Conservation (phyloP, 2,888 invertebrate genomes). For the Caenorhabditis becei region DNA sequence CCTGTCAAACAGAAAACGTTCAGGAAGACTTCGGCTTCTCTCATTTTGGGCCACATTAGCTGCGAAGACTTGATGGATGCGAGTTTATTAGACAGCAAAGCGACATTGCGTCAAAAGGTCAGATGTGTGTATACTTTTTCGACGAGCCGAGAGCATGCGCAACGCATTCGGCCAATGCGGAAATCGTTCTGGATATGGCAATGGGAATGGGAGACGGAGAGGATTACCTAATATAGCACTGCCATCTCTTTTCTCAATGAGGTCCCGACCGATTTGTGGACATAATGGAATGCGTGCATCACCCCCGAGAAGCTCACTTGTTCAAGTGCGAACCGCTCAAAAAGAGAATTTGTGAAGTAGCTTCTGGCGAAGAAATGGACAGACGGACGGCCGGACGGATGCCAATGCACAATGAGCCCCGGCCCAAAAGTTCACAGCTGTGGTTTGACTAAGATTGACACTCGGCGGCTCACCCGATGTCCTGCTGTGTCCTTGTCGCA, state of each 20-base stretch:
- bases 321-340: slow-evolving; percentile 29
- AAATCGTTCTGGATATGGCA: slow-evolving; percentile 38
- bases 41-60: slow-evolving; percentile 34
- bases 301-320: background rate
- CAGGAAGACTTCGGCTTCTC: slow-evolving; percentile 1
- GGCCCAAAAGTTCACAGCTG: slow-evolving; percentile 55
- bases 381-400: slow-evolving; percentile 44
- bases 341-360: slow-evolving; percentile 1
- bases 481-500: slow-evolving; percentile 21
- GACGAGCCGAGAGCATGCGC: background rate
- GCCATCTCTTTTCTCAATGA: slow-evolving; percentile 9
- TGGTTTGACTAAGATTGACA: slow-evolving; percentile 62
- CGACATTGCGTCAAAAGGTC: slow-evolving; percentile 46
- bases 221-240: slow-evolving; percentile 33
- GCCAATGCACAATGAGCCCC: slow-evolving; percentile 59
- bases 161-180: slow-evolving; percentile 22
- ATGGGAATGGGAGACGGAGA: slow-evolving; percentile 6
- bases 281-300: slow-evolving; percentile 5
- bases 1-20: background rate
- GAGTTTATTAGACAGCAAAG: slow-evolving; percentile 51
- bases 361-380: slow-evolving; percentile 33
- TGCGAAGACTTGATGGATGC: slow-evolving; percentile 44
- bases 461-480: slow-evolving; percentile 1
- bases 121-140: slow-evolving; percentile 42
- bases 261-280: slow-evolving; percentile 1